These are phyloP conservation scores for Myiothlypis chrysogaster DNA, from an alignment of 2,797 vertebrate genomes.

Conservation along the genomic window DNA sequence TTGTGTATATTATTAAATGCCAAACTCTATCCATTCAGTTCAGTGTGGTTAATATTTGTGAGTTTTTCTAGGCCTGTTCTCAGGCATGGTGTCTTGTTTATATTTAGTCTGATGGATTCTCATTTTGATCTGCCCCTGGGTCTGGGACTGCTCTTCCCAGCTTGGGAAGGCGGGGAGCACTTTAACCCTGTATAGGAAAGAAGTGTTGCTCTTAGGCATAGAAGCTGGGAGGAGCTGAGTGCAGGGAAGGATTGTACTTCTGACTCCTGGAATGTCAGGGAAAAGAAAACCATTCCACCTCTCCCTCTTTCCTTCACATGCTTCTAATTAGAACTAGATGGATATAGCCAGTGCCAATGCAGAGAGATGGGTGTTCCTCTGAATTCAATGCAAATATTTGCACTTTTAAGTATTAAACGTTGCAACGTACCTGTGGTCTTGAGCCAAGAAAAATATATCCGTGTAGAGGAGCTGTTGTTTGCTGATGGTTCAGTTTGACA, in stretches of 20 bases:
- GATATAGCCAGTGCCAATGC: not conserved
- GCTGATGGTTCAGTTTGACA: not conserved
- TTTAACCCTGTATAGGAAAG: not conserved
- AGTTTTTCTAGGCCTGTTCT: not conserved
- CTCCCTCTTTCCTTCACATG: not conserved
- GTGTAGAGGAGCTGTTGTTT: not conserved
- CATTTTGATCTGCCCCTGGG: not conserved
- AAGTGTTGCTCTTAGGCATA: not conserved
- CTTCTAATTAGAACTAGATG: not conserved
- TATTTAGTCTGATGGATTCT: not conserved
- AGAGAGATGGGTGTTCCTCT: not conserved
- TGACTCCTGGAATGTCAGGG: not conserved
- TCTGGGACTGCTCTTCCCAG: not conserved
- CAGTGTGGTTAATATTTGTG: not conserved
- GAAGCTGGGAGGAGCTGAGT: not conserved
- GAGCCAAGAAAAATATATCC: not conserved
- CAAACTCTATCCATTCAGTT: not conserved
- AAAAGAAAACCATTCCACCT: not conserved
- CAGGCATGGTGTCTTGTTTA: not conserved
- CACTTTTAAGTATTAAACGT: not conserved
- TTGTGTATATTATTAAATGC: slow-evolving; percentile 39
- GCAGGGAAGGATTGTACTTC: not conserved
- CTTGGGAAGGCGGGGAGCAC: not conserved
- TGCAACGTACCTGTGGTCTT: not conserved
- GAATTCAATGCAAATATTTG: not conserved